phyloP scores from a whole-genome alignment of 2,888 invertebrate species.

The Drepanosiphum platanoidis region DNA sequence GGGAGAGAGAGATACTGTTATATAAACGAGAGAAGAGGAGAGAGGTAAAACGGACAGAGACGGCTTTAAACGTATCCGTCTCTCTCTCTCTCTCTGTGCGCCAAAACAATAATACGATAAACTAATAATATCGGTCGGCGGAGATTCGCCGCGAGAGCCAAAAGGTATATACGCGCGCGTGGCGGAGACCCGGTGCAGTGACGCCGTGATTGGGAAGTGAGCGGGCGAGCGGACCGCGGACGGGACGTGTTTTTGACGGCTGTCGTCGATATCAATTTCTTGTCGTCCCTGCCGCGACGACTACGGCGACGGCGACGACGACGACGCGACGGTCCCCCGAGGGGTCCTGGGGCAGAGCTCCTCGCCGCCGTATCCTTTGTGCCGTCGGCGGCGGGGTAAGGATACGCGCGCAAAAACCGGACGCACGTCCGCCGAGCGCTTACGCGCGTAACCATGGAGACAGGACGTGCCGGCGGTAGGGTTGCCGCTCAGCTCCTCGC shows the following conservation, averaged over 20 bases:
- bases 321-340: background rate
- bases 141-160: conserved; percentile 25
- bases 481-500: conserved; percentile 13
- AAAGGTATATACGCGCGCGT: conserved; percentile 13
- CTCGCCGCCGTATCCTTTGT: background rate
- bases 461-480: conserved; percentile 52
- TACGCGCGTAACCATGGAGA: conserved; percentile 55
- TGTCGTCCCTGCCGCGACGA: conserved; percentile 36
- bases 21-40: background rate
- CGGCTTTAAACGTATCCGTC: background rate
- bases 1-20: background rate
- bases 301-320: background rate
- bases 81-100: background rate
- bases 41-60: conserved; percentile 20
- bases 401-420: conserved; percentile 40
- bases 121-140: conserved; percentile 30
- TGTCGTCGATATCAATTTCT: conserved; percentile 62
- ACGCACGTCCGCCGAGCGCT: conserved; percentile 45
- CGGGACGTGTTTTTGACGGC: conserved; percentile 58
- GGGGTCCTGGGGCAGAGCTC: background rate
- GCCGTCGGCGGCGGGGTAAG: background rate
- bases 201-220: background rate
- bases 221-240: background rate
- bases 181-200: background rate
- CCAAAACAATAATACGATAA: conserved; percentile 48